A percentile compares a stretch with the other conserved stretches of the same genome.
Conservation (phyloP, 2,113 vertebrate species). For the Oxygymnocypris stewartii region DNA sequence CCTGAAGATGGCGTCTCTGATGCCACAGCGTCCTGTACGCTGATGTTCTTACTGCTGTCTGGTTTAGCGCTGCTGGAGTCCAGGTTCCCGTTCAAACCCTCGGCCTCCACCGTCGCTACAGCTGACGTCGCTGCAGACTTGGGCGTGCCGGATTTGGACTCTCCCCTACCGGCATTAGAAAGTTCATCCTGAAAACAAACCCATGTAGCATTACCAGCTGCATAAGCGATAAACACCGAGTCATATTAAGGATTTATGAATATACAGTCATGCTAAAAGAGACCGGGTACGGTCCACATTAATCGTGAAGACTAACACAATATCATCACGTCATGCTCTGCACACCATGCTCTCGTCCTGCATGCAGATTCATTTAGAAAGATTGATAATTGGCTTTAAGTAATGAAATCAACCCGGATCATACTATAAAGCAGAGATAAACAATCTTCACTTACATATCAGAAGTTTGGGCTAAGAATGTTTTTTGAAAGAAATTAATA, state of each 20-base stretch:
- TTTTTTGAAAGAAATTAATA: not conserved
- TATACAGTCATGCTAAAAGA: not conserved
- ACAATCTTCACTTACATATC: too few relatives aligned
- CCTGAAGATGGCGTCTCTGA: constrained; percentile 77
- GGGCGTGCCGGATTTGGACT: constrained; percentile 64
- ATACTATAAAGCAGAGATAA: too few relatives aligned
- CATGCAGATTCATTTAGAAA: not conserved
- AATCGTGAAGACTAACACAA: constrained; percentile 1
- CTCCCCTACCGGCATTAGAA: constrained; percentile 74
- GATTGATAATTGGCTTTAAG: not conserved
- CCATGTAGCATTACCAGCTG: constrained; percentile 10
- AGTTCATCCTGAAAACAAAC: constrained; percentile 85
- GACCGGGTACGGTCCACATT: not conserved
- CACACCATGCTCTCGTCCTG: not conserved
- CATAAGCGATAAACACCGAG: not conserved
- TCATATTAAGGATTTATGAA: not conserved
- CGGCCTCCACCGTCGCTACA: constrained; percentile 66
- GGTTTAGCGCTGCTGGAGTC: constrained; percentile 71
- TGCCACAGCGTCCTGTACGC: constrained; percentile 76
- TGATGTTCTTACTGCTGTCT: constrained; percentile 79
- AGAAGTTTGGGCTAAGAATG: too few relatives aligned
- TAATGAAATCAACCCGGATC: not conserved
- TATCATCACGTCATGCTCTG: not conserved
- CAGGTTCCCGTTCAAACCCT: constrained; percentile 74
- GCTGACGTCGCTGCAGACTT: constrained; percentile 69